Evolutionary conservation across 2,113 vertebrate genomes (phyloP).

Genomic region (Hippocampus comes): DNA sequence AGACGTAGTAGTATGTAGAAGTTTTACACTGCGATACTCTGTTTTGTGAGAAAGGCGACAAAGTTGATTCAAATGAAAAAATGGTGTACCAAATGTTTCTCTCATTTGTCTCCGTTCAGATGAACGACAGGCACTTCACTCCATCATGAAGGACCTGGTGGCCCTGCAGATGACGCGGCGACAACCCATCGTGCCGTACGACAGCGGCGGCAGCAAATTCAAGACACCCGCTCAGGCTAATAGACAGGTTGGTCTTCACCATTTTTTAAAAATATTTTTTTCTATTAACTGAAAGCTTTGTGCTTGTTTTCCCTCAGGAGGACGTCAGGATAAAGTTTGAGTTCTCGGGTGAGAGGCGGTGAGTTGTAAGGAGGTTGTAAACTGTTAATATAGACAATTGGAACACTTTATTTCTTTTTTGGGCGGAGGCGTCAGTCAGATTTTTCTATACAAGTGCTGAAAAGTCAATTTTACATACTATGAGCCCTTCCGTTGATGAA

Average conservation of each 20-base stretch:
- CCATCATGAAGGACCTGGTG: constrained; percentile 99
- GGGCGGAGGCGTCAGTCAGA: too few relatives aligned
- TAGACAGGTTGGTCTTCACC: constrained; percentile 75
- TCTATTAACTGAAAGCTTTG: neutral
- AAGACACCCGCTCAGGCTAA: constrained; percentile 77
- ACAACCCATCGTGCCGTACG: constrained; percentile 76
- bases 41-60: neutral
- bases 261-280: neutral
- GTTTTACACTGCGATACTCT: neutral
- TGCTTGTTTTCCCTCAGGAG: constrained; percentile 70
- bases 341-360: constrained; percentile 89
- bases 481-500: neutral
- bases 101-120: constrained; percentile 65
- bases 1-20: too few relatives aligned
- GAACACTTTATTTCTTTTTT: too few relatives aligned
- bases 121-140: constrained; percentile 93
- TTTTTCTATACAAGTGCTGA: neutral
- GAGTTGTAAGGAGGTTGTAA: constrained; percentile 24
- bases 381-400: too few relatives aligned
- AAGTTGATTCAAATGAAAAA: neutral
- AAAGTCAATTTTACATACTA: neutral
- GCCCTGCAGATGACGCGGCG: constrained; percentile 91
- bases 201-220: constrained; percentile 80
- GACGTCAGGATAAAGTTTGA: constrained; percentile 98
- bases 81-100: neutral